Base-by-base conservation (phyloP, 2,797 vertebrate genomes). In the Schizopygopsis malacanthus region DNA sequence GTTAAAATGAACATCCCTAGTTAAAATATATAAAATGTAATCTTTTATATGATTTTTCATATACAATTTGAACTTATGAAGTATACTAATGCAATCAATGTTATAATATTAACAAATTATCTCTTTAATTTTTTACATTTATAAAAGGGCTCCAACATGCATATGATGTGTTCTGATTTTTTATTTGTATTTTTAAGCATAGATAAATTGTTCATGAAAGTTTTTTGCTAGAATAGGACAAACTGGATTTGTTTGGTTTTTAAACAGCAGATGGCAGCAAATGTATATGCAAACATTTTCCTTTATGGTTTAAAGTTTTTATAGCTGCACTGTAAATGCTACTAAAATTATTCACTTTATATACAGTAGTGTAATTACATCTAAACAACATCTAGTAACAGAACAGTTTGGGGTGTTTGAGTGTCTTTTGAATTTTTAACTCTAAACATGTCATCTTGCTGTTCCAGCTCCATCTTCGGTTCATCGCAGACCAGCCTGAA, bases 381-480 rank as follows among this genome's bases (percentile, higher is more conserved):
- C 25, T 54, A 70, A 39, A 70, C 3, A 3, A 16, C 20, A 39
- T 20, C 13, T 41, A 33, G 37, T 39, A 12, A 39, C 4, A 2
- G 6, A 13, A 16, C 8, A 43, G 12, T 54, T 39, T 54, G 52
- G 33, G 37, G 13, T 12, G 33, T 52, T 67, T 39, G 4, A 52
- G 20, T 67, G 6, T 4, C 18, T 69, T 41, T 39, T 12, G 47
- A 4, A 18, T 22, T 12, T 41, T 65, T 59, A 4, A 85, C 8
- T 25, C 25, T n/a, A 13, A n/a, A 18, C 28, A 39, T 37, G 1
- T 37, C 59, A 25, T 80, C 2, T 87, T 89, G 65, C 4, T 70
- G 18, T 47, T 81, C 81, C 91, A 99, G 98, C 93, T 98, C 12
- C 97, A 99, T 81, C 96, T 99, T 43, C 95, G 93, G 87, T 85